These are phyloP conservation scores for Synanthedon tipuliformis DNA, from an alignment of 2,888 invertebrate genomes.

Conservation along the genomic window DNA sequence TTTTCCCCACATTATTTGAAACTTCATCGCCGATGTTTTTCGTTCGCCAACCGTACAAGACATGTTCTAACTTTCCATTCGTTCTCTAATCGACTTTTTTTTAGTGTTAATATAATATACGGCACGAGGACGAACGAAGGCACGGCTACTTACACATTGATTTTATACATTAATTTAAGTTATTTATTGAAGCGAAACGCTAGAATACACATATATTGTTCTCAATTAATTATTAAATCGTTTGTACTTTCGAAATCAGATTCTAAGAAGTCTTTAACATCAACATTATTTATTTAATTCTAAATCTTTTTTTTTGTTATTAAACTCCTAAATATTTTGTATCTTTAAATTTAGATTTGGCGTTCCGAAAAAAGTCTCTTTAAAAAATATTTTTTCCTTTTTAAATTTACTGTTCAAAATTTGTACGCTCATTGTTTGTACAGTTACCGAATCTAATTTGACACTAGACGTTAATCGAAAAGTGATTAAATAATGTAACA, in stretches of 20 bases:
- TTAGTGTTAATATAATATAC: neutral
- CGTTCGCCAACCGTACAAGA: conserved; percentile 13
- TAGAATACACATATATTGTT: conserved; percentile 59
- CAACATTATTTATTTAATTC: conserved; percentile 38
- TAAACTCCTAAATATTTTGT: conserved; percentile 66
- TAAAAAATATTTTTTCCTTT: conserved; percentile 67
- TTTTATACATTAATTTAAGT: conserved; percentile 25
- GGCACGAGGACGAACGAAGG: conserved; percentile 64
- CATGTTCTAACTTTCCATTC: neutral
- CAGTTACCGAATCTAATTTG: conserved; percentile 69
- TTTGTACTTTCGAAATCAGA: conserved; percentile 70
- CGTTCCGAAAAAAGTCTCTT: conserved; percentile 67
- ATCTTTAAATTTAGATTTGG: conserved; percentile 63
- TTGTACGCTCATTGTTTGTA: conserved; percentile 67
- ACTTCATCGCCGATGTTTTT: conserved; percentile 17
- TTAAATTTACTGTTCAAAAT: conserved; percentile 65
- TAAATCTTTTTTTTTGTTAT: conserved; percentile 37
- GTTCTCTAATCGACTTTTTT: neutral
- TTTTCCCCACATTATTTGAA: conserved; percentile 23
- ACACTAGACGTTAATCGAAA: conserved; percentile 66
- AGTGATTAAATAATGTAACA: conserved; percentile 52
- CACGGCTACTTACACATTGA: conserved; percentile 64
- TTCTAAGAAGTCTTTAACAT: conserved; percentile 69
- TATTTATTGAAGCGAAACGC: conserved; percentile 58
- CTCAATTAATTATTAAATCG: conserved; percentile 46